Base-by-base conservation (phyloP, 1,140 invertebrate genomes). In the Teleogryllus occipitalis region DNA sequence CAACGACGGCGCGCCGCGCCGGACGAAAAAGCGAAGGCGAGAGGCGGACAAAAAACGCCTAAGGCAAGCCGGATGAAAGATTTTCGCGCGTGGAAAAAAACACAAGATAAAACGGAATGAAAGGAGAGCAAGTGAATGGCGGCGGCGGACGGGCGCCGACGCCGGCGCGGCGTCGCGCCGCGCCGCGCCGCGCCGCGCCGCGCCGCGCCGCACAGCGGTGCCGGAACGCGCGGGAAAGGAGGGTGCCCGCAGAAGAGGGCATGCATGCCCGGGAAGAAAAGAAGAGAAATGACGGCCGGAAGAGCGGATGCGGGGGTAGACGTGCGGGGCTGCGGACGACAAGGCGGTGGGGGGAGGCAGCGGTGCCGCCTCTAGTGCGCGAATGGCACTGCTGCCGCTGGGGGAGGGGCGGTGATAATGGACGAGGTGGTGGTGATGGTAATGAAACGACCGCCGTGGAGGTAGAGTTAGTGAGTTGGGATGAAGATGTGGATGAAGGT, bases 41-140 rank as follows among this genome's bases (percentile, higher is more conserved):
- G 27, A 39, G 27, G 27, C 27, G 27, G 27, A 39, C 27, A 65
- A 65, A 65, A 65, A 65, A 65, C 0, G 76, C 48, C 21, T 47
- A 77, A 48, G 48, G 76, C 47, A 49, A 77, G 48, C 76, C 76
- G 76, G 76, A 77, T 77, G 76, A 77, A 77, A 77, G 76, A 77
- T 77, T 77, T 65, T 65, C 54, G 54, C 18, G 18, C 54, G 10
- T 7, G 54, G 10, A 65, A 77, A 77, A 77, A 77, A 77, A 77
- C 14, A 77, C 10, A 65, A 47, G n/a, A 72, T 14, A 75, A 75
- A 18, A 18, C 14, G 47, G 46, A 48, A 77, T 21, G 47, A 21
- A 77, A 18, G 76, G 54, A 18, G 10, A 65, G 54, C 54, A 65
- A 65, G 54, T 65, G 54, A 65, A 65, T 65, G 18, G 54, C 54